Percentiles rank a stretch among this genome's conserved stretches.
phyloP scores from a whole-genome alignment of 2,797 vertebrate species.

The Ctenopoma multispine region DNA sequence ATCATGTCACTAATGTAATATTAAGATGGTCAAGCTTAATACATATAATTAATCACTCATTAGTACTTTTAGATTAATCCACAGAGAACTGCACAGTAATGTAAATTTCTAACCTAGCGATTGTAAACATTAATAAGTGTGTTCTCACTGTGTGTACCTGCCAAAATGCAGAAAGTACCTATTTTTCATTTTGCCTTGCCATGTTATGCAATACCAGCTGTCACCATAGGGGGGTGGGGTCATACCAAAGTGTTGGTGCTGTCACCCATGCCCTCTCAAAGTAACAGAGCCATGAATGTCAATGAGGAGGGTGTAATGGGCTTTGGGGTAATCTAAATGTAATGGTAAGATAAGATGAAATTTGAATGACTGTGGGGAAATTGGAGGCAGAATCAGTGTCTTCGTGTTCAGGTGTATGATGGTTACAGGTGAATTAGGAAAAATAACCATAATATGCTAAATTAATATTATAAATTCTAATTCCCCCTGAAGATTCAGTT shows the following conservation, averaged over 20 bases:
- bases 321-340: conserved; percentile 51
- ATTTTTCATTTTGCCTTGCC: conserved; percentile 2
- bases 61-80: background rate
- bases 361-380: conserved; percentile 40
- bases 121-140: background rate
- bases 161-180: conserved; percentile 12
- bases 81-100: background rate
- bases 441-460: background rate
- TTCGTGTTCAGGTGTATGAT: conserved; percentile 29
- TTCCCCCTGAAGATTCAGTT: background rate
- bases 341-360: conserved; percentile 52
- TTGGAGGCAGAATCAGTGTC: conserved; percentile 29
- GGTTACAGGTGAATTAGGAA: conserved; percentile 1
- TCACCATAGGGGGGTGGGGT: conserved; percentile 80
- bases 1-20: background rate
- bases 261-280: conserved; percentile 60
- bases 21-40: conserved; percentile 4
- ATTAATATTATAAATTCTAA: conserved; percentile 1
- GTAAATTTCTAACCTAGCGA: background rate
- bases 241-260: conserved; percentile 73
- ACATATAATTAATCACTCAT: background rate
- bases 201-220: conserved; percentile 73
- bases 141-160: background rate
- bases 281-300: conserved; percentile 59
- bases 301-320: conserved; percentile 59